A percentile compares a stretch with the other conserved stretches of the same genome.
Conservation (phyloP, 1,140 invertebrate species). For the Heterodera carotae region DNA sequence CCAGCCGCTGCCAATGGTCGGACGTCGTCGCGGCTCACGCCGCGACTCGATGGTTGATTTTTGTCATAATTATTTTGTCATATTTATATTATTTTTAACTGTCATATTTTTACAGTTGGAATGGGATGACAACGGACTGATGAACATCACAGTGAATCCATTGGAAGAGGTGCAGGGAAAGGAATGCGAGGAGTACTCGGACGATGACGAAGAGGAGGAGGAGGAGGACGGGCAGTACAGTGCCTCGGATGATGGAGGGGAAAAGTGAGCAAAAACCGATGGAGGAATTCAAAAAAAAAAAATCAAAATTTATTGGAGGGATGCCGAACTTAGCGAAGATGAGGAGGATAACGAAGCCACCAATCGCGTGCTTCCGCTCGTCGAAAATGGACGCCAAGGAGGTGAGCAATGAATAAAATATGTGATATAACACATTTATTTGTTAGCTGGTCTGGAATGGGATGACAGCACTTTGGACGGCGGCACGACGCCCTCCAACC, state of each 20-base stretch:
- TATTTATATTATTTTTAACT: background rate
- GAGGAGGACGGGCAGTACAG: conserved; percentile 59
- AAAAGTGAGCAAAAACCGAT: conserved; percentile 39
- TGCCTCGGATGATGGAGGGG: conserved; percentile 45
- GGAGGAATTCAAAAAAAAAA: background rate
- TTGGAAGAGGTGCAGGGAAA: conserved; percentile 61
- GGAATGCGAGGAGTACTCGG: conserved; percentile 52
- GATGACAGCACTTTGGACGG: conserved; percentile 50
- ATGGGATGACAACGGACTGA: conserved; percentile 63
- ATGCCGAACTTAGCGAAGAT: conserved; percentile 45
- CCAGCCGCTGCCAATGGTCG: conserved; percentile 45
- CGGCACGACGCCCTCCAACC: background rate
- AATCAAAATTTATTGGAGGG: conserved; percentile 17
- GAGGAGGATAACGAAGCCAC: conserved; percentile 59
- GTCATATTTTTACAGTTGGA: conserved; percentile 42
- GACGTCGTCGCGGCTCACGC: conserved; percentile 42
- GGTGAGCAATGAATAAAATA: background rate
- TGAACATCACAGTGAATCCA: conserved; percentile 66
- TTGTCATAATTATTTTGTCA: background rate
- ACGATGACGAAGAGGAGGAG: conserved; percentile 61
- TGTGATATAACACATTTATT: background rate
- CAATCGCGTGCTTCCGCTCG: conserved; percentile 43
- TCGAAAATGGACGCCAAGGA: conserved; percentile 40
- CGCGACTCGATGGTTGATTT: conserved; percentile 45
- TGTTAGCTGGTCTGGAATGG: conserved; percentile 57